Evolutionary conservation across 1,140 invertebrate genomes (phyloP).

Genomic region (Zaprionus ornatus): DNA sequence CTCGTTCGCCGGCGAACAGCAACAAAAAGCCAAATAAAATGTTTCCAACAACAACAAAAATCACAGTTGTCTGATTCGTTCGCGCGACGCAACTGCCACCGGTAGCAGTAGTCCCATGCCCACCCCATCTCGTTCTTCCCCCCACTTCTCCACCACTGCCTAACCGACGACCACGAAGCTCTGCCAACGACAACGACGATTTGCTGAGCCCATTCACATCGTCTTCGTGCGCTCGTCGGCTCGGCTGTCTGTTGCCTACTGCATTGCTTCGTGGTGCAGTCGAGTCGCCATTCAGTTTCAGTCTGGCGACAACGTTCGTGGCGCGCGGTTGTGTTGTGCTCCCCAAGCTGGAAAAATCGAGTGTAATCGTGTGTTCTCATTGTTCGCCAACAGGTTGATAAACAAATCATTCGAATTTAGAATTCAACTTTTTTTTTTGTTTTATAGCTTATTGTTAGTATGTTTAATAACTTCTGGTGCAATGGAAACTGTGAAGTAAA

Average conservation of each 20-base stretch:
- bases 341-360: background rate
- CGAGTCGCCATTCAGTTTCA: constrained; percentile 39
- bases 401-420: background rate
- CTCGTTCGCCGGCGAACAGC: constrained; percentile 43
- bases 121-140: constrained; percentile 12
- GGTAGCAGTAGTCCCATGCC: constrained; percentile 17
- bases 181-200: constrained; percentile 54
- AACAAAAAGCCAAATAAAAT: constrained; percentile 81
- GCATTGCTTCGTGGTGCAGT: constrained; percentile 42
- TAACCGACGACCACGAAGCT: constrained; percentile 11
- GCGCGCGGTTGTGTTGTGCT: constrained; percentile 55
- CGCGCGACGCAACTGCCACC: constrained; percentile 70
- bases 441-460: too few species aligned
- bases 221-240: constrained; percentile 54
- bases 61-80: constrained; percentile 84
- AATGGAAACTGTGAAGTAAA: background rate
- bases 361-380: background rate
- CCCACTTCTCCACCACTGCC: constrained; percentile 8
- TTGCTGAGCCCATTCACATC: constrained; percentile 46
- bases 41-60: constrained; percentile 75
- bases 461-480: too few species aligned
- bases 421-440: background rate
- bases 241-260: constrained; percentile 1
- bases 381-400: constrained; percentile 15
- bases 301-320: constrained; percentile 71